Percentiles rank a stretch among this genome's conserved stretches.
Conservation (phyloP, 2,113 vertebrate genomes). For the Ptilorrhoa leucosticta region DNA sequence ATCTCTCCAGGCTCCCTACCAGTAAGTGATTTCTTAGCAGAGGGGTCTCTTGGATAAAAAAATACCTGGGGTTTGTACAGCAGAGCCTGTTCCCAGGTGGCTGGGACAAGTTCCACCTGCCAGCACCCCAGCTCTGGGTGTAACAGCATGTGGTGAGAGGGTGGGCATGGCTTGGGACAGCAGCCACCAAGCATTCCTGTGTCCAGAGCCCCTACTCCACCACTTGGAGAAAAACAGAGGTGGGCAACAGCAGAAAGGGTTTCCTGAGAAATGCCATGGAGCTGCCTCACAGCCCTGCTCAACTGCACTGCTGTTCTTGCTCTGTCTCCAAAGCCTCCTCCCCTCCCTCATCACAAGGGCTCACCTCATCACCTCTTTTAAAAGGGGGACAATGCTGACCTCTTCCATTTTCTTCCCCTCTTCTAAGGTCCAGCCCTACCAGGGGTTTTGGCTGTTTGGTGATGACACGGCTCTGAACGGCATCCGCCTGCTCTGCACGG, state of each 20-base stretch:
- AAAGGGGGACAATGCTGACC: neutral
- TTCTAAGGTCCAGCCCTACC: neutral
- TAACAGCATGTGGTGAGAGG: neutral
- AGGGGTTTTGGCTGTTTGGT: neutral
- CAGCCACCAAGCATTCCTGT: neutral
- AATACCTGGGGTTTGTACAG: neutral
- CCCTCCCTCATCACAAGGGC: rapidly evolving
- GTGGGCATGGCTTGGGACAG: neutral
- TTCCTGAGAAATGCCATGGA: neutral
- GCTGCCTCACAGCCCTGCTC: neutral
- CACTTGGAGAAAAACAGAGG: neutral
- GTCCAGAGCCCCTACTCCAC: neutral
- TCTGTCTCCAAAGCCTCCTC: neutral
- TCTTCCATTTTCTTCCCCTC: neutral
- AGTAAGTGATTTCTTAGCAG: neutral
- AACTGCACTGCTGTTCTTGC: neutral
- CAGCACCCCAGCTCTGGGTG: neutral
- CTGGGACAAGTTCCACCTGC: neutral
- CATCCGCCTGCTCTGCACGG: neutral
- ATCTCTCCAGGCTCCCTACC: neutral
- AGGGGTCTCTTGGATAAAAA: neutral
- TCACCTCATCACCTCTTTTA: neutral
- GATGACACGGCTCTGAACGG: neutral
- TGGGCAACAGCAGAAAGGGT: neutral
- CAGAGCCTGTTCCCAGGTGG: neutral